phyloP scores from a whole-genome alignment of 2,113 vertebrate species.

The Chlorodrepanis virens region DNA sequence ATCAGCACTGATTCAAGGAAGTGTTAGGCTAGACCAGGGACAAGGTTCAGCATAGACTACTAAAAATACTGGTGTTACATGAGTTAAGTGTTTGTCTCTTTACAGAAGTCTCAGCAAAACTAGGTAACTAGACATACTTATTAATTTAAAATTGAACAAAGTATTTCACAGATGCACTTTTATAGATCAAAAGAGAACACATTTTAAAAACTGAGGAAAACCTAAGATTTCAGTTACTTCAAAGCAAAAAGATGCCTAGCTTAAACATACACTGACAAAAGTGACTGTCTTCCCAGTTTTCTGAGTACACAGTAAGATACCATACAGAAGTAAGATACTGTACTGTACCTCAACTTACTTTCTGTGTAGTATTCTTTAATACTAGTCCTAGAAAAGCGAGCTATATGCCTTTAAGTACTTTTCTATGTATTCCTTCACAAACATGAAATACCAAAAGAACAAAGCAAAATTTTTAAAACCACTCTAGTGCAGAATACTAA shows the following conservation, averaged over 20 bases:
- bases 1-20: background rate
- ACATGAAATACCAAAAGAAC: background rate
- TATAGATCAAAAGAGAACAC: background rate
- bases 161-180: fast-evolving
- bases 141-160: background rate
- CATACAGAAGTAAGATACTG: background rate
- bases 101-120: background rate
- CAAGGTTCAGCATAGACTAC: background rate
- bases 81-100: background rate
- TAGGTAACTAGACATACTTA: background rate
- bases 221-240: background rate
- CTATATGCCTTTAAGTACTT: background rate
- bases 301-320: background rate
- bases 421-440: background rate
- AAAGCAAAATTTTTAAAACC: background rate
- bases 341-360: background rate
- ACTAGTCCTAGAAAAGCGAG: background rate
- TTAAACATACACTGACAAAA: background rate
- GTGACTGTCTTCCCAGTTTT: background rate
- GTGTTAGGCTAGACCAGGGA: background rate
- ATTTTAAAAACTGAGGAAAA: background rate
- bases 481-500: background rate
- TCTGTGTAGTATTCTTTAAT: background rate
- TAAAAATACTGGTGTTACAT: background rate
- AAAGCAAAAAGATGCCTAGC: background rate